These are phyloP conservation scores for Drosophila auraria DNA, from an alignment of 1,140 invertebrate genomes.

Conservation along the genomic window DNA sequence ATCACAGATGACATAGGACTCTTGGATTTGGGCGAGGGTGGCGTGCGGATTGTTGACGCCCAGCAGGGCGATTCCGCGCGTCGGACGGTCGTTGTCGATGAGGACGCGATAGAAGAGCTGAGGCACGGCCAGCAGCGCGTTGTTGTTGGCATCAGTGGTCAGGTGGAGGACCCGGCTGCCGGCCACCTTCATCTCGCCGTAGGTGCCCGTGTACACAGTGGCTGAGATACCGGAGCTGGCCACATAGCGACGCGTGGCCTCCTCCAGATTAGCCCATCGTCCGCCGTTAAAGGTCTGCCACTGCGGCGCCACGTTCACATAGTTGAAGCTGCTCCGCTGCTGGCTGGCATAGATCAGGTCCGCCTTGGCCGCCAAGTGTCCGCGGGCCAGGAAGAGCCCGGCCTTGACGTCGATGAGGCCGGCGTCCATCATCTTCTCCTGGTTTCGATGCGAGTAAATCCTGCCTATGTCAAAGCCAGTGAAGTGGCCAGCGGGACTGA, in stretches of 20 bases:
- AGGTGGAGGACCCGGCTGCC: slow-evolving; percentile 85
- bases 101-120: slow-evolving; percentile 87
- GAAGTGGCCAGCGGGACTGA: slow-evolving; percentile 67
- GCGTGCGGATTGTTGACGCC: slow-evolving; percentile 88
- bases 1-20: slow-evolving; percentile 86
- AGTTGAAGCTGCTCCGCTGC: slow-evolving; percentile 88
- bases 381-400: slow-evolving; percentile 75
- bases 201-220: slow-evolving; percentile 87
- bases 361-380: slow-evolving; percentile 89
- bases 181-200: slow-evolving; percentile 85
- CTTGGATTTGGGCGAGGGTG: slow-evolving; percentile 58
- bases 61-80: slow-evolving; percentile 86
- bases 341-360: slow-evolving; percentile 88
- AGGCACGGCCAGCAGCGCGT: slow-evolving; percentile 85
- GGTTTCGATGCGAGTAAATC: slow-evolving; percentile 60
- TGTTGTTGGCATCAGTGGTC: slow-evolving; percentile 75
- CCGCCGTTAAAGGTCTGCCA: slow-evolving; percentile 89
- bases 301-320: slow-evolving; percentile 88
- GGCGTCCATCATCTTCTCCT: slow-evolving; percentile 35
- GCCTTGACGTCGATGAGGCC: slow-evolving; percentile 39
- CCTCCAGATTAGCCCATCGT: slow-evolving; percentile 87
- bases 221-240: slow-evolving; percentile 72
- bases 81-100: slow-evolving; percentile 68
- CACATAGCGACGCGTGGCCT: slow-evolving; percentile 84
- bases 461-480: slow-evolving; percentile 56